Evolutionary conservation across 2,797 vertebrate species (phyloP).

Genomic region (Triplophysa bombifrons): DNA sequence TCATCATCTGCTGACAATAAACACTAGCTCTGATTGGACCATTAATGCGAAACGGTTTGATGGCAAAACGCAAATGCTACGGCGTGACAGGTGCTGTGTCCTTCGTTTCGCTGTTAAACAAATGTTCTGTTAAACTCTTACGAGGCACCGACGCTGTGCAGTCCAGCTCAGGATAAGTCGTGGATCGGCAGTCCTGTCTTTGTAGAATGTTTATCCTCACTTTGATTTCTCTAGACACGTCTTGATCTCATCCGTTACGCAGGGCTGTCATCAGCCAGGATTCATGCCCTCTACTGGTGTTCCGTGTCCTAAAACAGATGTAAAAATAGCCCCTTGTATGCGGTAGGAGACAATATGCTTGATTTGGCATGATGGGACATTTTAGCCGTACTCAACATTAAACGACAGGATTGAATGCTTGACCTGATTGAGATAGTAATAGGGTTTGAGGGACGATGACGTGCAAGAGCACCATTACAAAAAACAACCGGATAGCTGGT

Average conservation of each 20-base stretch:
- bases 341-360: conserved; percentile 15
- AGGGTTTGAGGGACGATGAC: conserved; percentile 19
- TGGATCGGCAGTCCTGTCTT: neutral
- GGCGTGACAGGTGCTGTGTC: neutral
- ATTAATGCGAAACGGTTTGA: conserved; percentile 12
- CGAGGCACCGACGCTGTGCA: too few relatives aligned
- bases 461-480: neutral
- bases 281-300: conserved; percentile 30
- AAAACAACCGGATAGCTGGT: neutral
- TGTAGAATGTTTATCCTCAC: neutral
- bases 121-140: neutral
- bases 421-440: conserved; percentile 37
- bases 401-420: conserved; percentile 38
- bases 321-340: conserved; percentile 50
- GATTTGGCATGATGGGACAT: conserved; percentile 24
- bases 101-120: conserved; percentile 3
- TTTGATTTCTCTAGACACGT: conserved; percentile 33
- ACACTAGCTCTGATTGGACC: conserved; percentile 16
- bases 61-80: conserved; percentile 2
- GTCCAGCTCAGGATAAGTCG: neutral
- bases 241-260: conserved; percentile 40
- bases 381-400: neutral
- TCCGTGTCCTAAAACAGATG: conserved; percentile 35
- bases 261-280: conserved; percentile 54
- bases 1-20: conserved; percentile 42